A percentile compares a stretch with the other conserved stretches of the same genome.
Conservation (phyloP, 1,140 invertebrate genomes). For the Zaprionus capensis region DNA sequence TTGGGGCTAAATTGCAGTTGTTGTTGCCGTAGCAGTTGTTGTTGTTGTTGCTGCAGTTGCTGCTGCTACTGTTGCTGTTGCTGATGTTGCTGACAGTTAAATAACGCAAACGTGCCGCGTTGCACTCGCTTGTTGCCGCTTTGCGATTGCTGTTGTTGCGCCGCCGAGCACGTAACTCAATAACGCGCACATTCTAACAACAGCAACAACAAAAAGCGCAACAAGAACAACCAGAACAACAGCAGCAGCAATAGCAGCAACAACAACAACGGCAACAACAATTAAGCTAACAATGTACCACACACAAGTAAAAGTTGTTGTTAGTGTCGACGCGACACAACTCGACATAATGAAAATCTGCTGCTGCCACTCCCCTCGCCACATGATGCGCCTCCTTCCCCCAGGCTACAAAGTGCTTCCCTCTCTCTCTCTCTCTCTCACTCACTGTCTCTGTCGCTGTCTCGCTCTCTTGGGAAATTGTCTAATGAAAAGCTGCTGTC, state of each 20-base stretch:
- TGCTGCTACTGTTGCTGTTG: slow-evolving; percentile 45
- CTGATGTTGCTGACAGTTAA: slow-evolving; percentile 70
- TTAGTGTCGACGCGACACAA: slow-evolving; percentile 70
- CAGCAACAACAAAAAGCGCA: slow-evolving; percentile 39
- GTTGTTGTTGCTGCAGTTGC: slow-evolving; percentile 27
- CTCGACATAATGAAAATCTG: slow-evolving; percentile 79
- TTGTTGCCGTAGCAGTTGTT: slow-evolving; percentile 43
- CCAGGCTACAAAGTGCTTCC: background rate
- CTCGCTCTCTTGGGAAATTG: slow-evolving; percentile 61
- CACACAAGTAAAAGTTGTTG: slow-evolving; percentile 78
- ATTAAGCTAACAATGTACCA: slow-evolving; percentile 75
- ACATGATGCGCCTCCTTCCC: background rate
- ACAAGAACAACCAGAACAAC: slow-evolving; percentile 46
- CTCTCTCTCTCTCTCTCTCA: background rate
- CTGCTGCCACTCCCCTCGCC: slow-evolving; percentile 5
- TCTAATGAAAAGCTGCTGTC: slow-evolving; percentile 81
- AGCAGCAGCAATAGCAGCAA: slow-evolving; percentile 21
- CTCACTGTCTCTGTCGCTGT: background rate
- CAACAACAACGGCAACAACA: slow-evolving; percentile 69
- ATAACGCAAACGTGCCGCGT: slow-evolving; percentile 75
- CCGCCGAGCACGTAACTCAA: slow-evolving; percentile 80
- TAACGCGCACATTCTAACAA: slow-evolving; percentile 80
- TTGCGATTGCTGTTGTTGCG: slow-evolving; percentile 44
- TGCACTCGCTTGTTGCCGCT: slow-evolving; percentile 65
- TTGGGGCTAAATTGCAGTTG: slow-evolving; percentile 45